A percentile compares a stretch with the other conserved stretches of the same genome.
Evolutionary conservation across 2,888 invertebrate species (phyloP).

Genomic region (Sarcophaga variegata): DNA sequence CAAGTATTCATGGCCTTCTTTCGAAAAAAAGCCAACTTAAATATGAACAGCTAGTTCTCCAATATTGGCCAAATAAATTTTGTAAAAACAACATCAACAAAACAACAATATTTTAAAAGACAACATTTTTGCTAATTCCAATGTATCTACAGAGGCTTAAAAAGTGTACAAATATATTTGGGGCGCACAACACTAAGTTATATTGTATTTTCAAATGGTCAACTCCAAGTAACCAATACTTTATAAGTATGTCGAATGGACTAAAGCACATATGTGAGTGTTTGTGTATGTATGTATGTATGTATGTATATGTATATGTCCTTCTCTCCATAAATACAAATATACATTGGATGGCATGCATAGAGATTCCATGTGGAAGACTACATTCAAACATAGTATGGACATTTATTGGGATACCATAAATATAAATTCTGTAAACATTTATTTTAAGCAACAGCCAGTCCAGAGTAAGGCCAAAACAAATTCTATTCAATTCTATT

Average conservation of each 20-base stretch:
- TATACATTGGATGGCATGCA: not conserved
- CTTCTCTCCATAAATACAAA: not conserved
- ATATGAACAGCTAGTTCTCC: not conserved
- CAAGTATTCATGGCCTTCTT: no score
- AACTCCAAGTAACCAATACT: not conserved
- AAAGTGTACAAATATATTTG: constrained; percentile 12
- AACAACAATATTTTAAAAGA: constrained; percentile 56
- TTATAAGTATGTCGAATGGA: not conserved
- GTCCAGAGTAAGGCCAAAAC: constrained; percentile 17
- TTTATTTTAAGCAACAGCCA: constrained; percentile 48
- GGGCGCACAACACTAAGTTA: not conserved
- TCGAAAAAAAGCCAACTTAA: not conserved
- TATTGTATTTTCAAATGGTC: not conserved
- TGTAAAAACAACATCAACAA: constrained; percentile 37
- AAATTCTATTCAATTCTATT: constrained; percentile 57
- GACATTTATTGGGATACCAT: constrained; percentile 39
- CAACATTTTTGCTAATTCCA: constrained; percentile 55
- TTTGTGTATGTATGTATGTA: no score
- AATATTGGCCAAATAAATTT: constrained; percentile 50
- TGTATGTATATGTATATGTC: no score
- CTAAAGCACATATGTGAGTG: not conserved
- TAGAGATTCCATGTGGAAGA: not conserved
- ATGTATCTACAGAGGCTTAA: constrained; percentile 45
- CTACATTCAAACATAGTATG: not conserved
- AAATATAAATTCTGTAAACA: constrained; percentile 58